phyloP scores from a whole-genome alignment of 2,113 vertebrate species.

The Hemibagrus wyckioides region DNA sequence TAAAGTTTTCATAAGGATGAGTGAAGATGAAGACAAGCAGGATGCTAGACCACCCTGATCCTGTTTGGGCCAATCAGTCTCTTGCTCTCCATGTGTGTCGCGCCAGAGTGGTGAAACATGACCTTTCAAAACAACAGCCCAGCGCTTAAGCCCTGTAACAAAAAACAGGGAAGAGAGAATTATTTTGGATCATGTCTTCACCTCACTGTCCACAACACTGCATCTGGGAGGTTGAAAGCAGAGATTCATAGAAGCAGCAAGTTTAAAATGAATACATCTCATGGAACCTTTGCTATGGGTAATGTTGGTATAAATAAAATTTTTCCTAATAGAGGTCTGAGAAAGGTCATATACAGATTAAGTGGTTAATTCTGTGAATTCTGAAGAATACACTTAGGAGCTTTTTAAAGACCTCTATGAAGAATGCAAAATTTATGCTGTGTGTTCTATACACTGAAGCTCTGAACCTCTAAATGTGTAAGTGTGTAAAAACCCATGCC shows the following conservation, averaged over 20 bases:
- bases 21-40: slow-evolving; percentile 12
- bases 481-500: neutral
- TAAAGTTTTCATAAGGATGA: slow-evolving; percentile 9
- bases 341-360: neutral
- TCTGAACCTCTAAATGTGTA: neutral
- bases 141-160: slow-evolving; percentile 16
- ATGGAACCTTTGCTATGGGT: neutral
- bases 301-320: neutral
- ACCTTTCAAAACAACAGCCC: slow-evolving; percentile 32
- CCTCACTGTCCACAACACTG: neutral
- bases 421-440: neutral
- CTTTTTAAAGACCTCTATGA: neutral
- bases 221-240: neutral
- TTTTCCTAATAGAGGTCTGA: slow-evolving; percentile 1
- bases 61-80: neutral
- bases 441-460: neutral
- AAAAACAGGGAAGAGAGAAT: slow-evolving; percentile 26
- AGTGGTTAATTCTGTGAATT: neutral
- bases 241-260: neutral
- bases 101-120: slow-evolving; percentile 8
- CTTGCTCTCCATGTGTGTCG: neutral
- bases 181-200: neutral
- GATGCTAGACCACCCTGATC: slow-evolving; percentile 34
- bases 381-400: slow-evolving; percentile 1
- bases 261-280: neutral